These are phyloP conservation scores for Morbakka virulenta DNA, from an alignment of 30 jellyfish, hydroid and myxozoan genomes.

Conservation along the genomic window DNA sequence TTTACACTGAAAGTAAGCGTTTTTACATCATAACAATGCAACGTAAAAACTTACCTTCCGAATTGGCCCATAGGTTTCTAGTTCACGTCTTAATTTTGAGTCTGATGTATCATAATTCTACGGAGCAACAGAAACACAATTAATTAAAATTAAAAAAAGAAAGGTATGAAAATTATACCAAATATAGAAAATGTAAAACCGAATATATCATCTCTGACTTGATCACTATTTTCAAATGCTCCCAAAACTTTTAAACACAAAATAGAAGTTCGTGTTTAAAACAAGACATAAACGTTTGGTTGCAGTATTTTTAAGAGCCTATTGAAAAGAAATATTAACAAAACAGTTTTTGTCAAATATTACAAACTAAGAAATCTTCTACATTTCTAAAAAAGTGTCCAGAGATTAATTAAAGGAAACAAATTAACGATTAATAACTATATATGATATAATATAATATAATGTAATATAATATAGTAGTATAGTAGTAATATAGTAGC, in stretches of 20 bases:
- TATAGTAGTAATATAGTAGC: too few species aligned
- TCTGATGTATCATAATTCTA: constrained; percentile 93
- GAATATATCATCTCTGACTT: too few species aligned
- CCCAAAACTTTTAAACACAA: too few species aligned
- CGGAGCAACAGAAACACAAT: too few species aligned
- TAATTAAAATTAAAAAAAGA: background rate
- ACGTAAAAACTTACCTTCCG: constrained; percentile 50
- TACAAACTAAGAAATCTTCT: too few species aligned
- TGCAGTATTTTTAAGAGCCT: too few species aligned
- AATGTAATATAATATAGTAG: background rate
- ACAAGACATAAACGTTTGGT: too few species aligned
- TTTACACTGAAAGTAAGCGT: background rate
- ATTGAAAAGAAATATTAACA: too few species aligned
- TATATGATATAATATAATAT: background rate
- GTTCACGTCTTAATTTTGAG: constrained; percentile 80
- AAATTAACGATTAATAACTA: background rate
- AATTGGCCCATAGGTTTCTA: constrained; percentile 93
- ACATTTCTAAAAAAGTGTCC: background rate
- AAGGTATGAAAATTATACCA: background rate
- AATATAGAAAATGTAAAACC: too few species aligned
- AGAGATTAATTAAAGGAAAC: background rate
- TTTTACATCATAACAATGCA: background rate
- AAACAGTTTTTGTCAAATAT: too few species aligned
- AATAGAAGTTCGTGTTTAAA: too few species aligned
- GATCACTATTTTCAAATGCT: too few species aligned